Evolutionary conservation across 2,113 vertebrate genomes (phyloP), one percentile per base, ranked within the genome.

Genomic region (Alces alces): DNA sequence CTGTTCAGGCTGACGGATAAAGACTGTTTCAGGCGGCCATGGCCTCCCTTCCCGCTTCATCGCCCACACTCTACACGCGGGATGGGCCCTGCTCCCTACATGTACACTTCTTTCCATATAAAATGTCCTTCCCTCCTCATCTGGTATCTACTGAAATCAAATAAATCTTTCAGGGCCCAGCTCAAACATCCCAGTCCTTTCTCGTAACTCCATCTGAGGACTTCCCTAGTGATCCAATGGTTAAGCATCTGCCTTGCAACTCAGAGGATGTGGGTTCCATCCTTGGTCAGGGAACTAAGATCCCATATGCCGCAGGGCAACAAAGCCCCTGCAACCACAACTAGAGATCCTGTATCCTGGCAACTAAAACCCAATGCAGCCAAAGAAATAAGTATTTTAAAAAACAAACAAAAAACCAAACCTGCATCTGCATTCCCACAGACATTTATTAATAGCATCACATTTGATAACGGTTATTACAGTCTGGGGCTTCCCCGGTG

Each of bases 181-280:
- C 52, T 94, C 55, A 78, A 76, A 57, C 39, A 79, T n/a, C 28
- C 14, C 36, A 55, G 30, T n/a, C 45, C 30, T 83, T 55, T 57
- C 82, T 95, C n/a, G 61, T 60, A 96, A 95, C 25, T 17, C 60
- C 43, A 61, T 25, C 66, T 78, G 14, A 76, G 70, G 39, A 27
- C 23, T 76, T 76, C 23, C 70, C 39, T 76, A 6, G 39, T 43
- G 70, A 23, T 43, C 70, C 39, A 43, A 12, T 73, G 70, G 70
- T 76, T 43, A 76, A 76, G 39, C 36, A 27, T 27, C 36, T 43
- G 39, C 39, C 39, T 76, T 76, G 6, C 23, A 43, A 15, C 23
- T 25, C 39, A 43, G 70, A 39, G 21, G 36, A 76, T 27, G 23
- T 27, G 39, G 39, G 2, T 14, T 76, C 39, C 3, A 76, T 27